These are phyloP conservation scores for Nomada hirtipes DNA, from an alignment of 2,888 invertebrate genomes.

Conservation along the genomic window DNA sequence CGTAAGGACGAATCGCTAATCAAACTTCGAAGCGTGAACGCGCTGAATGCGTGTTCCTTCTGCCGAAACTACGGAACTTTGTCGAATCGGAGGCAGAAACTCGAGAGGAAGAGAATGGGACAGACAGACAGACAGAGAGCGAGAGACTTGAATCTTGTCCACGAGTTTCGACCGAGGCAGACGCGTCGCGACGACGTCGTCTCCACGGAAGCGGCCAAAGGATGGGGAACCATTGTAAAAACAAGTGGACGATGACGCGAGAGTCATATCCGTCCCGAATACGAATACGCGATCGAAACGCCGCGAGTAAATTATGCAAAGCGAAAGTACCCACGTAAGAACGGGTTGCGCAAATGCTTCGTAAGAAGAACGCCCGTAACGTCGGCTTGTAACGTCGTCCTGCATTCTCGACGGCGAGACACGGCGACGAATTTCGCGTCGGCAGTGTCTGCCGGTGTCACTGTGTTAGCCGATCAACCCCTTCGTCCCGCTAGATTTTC, in stretches of 20 bases:
- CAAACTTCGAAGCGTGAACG: slow-evolving; percentile 6
- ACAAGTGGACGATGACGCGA: slow-evolving; percentile 60
- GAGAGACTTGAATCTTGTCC: not conserved
- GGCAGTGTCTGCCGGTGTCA: slow-evolving; percentile 17
- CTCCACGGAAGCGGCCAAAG: slow-evolving; percentile 26
- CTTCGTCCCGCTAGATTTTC: not conserved
- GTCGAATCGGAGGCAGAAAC: not conserved
- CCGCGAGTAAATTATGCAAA: slow-evolving; percentile 73
- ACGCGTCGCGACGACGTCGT: not conserved
- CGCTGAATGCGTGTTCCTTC: not conserved
- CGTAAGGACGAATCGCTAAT: slow-evolving; percentile 3
- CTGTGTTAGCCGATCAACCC: slow-evolving; percentile 36
- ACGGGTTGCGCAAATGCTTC: slow-evolving; percentile 69
- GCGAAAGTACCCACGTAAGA: slow-evolving; percentile 75
- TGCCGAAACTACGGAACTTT: not conserved
- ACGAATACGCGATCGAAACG: slow-evolving; percentile 73
- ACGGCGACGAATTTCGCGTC: slow-evolving; percentile 42
- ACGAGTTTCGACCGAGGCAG: not conserved
- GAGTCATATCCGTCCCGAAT: slow-evolving; percentile 67
- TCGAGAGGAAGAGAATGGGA: not conserved
- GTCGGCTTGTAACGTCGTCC: slow-evolving; percentile 63
- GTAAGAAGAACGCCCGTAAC: slow-evolving; percentile 72
- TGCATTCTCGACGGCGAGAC: slow-evolving; percentile 55
- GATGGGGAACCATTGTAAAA: slow-evolving; percentile 50
- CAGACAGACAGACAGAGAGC: not conserved